These are phyloP conservation scores for Percina caprodes DNA, from an alignment of 2,113 vertebrate species.

Conservation along the genomic window DNA sequence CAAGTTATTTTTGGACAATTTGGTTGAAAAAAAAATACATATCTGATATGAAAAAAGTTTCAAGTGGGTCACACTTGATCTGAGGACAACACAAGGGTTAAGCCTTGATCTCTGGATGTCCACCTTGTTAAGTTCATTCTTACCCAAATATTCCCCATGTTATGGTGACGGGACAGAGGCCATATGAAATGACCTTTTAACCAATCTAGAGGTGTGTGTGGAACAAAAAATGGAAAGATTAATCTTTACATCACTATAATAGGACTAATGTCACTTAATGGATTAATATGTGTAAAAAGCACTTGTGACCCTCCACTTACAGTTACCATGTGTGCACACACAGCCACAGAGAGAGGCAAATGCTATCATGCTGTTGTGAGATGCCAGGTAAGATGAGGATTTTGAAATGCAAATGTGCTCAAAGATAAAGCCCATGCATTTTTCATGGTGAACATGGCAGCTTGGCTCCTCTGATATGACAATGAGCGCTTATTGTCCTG, in stretches of 20 bases:
- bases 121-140: too few relatives aligned
- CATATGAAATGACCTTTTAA: background rate
- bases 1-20: too few relatives aligned
- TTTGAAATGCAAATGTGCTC: slow-evolving; percentile 59
- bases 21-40: too few relatives aligned
- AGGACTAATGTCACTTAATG: background rate
- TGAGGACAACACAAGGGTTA: background rate
- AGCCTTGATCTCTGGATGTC: background rate
- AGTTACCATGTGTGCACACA: background rate
- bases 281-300: background rate
- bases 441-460: slow-evolving; percentile 61
- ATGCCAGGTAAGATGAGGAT: slow-evolving; percentile 52
- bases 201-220: background rate
- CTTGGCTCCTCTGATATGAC: slow-evolving; percentile 37
- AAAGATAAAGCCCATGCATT: slow-evolving; percentile 61
- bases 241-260: background rate
- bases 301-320: background rate
- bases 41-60: too few relatives aligned
- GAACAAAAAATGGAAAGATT: background rate
- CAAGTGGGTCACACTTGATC: too few relatives aligned
- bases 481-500: slow-evolving; percentile 3
- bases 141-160: background rate
- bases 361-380: slow-evolving; percentile 16
- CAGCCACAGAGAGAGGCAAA: background rate
- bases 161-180: background rate